These are phyloP conservation scores for Furnarius figulus DNA, from an alignment of 2,113 vertebrate species.

Conservation along the genomic window DNA sequence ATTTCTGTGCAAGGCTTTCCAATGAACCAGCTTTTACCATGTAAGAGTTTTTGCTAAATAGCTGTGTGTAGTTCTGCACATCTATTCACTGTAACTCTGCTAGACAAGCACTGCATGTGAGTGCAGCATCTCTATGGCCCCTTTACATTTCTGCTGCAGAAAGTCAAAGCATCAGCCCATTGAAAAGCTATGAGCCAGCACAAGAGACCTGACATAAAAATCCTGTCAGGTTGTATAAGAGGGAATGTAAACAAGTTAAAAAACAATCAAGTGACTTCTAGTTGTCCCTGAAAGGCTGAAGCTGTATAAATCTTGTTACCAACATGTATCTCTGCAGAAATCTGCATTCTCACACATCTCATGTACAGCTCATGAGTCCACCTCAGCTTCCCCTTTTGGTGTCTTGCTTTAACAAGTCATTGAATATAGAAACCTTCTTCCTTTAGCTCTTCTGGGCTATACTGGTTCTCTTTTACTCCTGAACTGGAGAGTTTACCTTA, in stretches of 20 bases:
- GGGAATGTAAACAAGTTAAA: background rate
- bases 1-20: background rate
- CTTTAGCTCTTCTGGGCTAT: background rate
- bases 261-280: background rate
- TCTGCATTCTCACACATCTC: background rate
- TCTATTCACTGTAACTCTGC: background rate
- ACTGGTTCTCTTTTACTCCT: background rate
- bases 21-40: background rate
- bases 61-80: background rate
- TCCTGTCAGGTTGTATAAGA: background rate
- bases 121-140: background rate
- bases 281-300: background rate
- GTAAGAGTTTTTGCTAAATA: background rate
- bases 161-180: background rate
- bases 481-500: background rate
- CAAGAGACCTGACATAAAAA: background rate
- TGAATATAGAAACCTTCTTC: background rate
- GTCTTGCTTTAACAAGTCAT: background rate
- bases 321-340: background rate
- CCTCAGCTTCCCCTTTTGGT: background rate
- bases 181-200: background rate
- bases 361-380: accelerated
- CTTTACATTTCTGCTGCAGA: background rate
- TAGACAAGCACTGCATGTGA: background rate
- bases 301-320: background rate